Base-by-base conservation (phyloP, 2,888 invertebrate genomes). In the Acrobasis consociella region DNA sequence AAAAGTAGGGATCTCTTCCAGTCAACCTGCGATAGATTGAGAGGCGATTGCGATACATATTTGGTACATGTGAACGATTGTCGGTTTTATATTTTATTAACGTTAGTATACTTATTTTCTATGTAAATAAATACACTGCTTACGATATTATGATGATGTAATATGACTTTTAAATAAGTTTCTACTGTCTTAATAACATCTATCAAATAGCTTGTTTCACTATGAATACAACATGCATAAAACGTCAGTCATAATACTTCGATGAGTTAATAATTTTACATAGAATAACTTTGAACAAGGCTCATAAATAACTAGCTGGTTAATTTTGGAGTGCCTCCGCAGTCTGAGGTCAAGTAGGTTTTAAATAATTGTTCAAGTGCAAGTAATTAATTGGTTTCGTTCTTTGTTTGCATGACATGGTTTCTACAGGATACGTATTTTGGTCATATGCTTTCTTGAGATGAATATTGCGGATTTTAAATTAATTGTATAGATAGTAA, bases 241-340 rank as follows among this genome's bases (percentile, higher is more conserved):
- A 77, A 74, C 77, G 76, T 80, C 79, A 77, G 76, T 67, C n/a
- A 46, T 46, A 42, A 61, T 52, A 64, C 64, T 69, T 68, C 77
- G 85, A 86, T 85, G 84, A 84, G 86, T 86, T 83, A 84, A 86
- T 85, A 81, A 81, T 82, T 80, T 81, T 74, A 77, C 72, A 81
- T 77, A 75, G 81, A 81, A 85, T 86, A 83, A 85, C 84, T 81
- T 83, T 69, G 71, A 78, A 72, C 77, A 76, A 74, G 73, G 71
- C 66, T 75, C 84, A 85, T 87, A 84, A 85, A 87, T 85, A 80
- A 82, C 70, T 75, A 78, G 79, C 81, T 75, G 81, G 82, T 83
- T 85, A 81, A 85, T 86, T 85, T 87, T 86, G 83, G 78, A 74
- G 73, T 77, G 75, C 82, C 76, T 80, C 80, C 74, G 79, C 75